These are phyloP conservation scores for Coptodon bakossiorum DNA, from an alignment of 2,113 vertebrate species.

Conservation along the genomic window DNA sequence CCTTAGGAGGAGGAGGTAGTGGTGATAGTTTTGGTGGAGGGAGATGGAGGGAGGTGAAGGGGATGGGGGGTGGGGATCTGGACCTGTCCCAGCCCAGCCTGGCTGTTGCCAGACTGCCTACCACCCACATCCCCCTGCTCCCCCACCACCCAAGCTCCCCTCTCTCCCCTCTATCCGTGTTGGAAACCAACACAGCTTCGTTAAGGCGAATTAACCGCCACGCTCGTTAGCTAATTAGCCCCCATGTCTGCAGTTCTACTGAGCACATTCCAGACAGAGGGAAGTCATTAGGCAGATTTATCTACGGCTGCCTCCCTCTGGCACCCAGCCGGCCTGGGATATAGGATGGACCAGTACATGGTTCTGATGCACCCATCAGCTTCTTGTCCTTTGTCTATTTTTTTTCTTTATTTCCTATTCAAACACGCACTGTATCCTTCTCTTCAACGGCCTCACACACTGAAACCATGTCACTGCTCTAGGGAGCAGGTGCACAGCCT, in stretches of 20 bases:
- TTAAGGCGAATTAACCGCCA: constrained; percentile 78
- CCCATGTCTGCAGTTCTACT: constrained; percentile 66
- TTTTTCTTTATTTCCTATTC: background rate
- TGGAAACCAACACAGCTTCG: constrained; percentile 67
- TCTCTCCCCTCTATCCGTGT: constrained; percentile 43
- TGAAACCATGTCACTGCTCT: constrained; percentile 22
- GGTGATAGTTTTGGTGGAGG: constrained; percentile 23
- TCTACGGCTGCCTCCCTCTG: constrained; percentile 56
- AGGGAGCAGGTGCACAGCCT: constrained; percentile 43
- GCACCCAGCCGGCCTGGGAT: constrained; percentile 42
- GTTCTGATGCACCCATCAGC: constrained; percentile 34
- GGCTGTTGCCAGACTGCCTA: constrained; percentile 46
- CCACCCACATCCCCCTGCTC: constrained; percentile 23
- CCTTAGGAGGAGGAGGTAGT: constrained; percentile 18
- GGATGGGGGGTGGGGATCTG: constrained; percentile 23
- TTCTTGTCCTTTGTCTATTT: background rate
- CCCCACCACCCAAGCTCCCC: constrained; percentile 27
- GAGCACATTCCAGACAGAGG: constrained; percentile 74
- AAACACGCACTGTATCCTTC: constrained; percentile 4
- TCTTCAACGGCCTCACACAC: background rate
- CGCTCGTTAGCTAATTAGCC: constrained; percentile 78
- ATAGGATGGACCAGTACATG: constrained; percentile 20
- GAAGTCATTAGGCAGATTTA: constrained; percentile 76
- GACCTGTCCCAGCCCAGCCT: constrained; percentile 57
- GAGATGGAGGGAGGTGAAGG: background rate